Evolutionary conservation across 2,888 invertebrate species (phyloP).

Genomic region (Diploptera punctata): DNA sequence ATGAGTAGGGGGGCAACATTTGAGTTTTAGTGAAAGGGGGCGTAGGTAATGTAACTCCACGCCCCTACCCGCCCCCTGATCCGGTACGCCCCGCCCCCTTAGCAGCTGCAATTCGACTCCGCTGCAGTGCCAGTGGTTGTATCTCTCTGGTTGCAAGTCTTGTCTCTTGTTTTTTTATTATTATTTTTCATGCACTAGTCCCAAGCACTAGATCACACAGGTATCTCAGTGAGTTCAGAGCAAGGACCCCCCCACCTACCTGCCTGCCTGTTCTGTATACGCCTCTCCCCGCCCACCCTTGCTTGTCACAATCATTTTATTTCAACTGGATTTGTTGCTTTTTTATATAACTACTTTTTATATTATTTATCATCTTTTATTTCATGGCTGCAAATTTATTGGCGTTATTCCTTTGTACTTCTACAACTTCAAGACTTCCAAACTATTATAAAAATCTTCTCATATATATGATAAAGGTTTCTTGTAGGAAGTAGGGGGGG

Average conservation of each 20-base stretch:
- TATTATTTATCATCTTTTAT: background rate
- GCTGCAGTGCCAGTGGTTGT: background rate
- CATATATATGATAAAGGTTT: too few species aligned
- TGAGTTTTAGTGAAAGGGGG: conserved; percentile 20
- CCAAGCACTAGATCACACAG: background rate
- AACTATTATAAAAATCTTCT: too few species aligned
- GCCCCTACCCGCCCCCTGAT: conserved; percentile 24
- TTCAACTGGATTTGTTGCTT: background rate
- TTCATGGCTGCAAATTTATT: conserved; percentile 4
- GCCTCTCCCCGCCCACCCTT: background rate
- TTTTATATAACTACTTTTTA: background rate
- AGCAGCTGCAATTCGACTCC: conserved; percentile 12
- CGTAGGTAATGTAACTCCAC: conserved; percentile 16
- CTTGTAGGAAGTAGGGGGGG: too few species aligned
- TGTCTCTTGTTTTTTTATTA: too few species aligned
- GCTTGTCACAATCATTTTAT: conserved; percentile 8
- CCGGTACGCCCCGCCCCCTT: conserved; percentile 25
- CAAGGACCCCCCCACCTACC: background rate
- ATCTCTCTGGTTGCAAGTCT: background rate
- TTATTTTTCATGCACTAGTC: too few species aligned
- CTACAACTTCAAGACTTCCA: too few species aligned
- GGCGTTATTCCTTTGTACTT: background rate
- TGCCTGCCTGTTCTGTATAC: conserved; percentile 8
- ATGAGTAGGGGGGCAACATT: conserved; percentile 10
- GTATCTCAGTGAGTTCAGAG: too few species aligned